Percentiles rank a stretch among this genome's conserved stretches.
Conservation (phyloP, 2,888 invertebrate species). For the Apamea anceps region DNA sequence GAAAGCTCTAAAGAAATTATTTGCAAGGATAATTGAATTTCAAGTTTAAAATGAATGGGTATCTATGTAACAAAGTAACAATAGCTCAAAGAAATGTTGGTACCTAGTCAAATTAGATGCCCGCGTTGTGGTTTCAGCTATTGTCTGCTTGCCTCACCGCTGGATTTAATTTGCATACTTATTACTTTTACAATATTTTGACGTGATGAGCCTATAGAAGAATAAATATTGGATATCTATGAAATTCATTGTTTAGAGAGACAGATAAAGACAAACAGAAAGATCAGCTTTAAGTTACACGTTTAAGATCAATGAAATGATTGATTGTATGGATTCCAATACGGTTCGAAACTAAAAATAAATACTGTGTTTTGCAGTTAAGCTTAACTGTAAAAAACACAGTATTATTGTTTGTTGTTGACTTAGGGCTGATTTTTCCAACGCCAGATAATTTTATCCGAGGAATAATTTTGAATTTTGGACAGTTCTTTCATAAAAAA, state of each 20-base stretch:
- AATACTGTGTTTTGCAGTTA: not conserved
- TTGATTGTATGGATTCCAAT: not conserved
- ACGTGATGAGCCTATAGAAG: not conserved
- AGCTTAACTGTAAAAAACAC: not conserved
- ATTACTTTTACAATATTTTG: conserved; percentile 19
- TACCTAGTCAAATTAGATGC: conserved; percentile 31
- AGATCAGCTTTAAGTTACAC: not conserved
- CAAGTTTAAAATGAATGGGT: conserved; percentile 27
- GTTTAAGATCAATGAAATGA: not conserved
- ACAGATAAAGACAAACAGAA: not conserved
- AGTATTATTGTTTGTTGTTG: not conserved
- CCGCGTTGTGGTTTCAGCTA: conserved; percentile 30
- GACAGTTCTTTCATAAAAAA: too few relatives aligned
- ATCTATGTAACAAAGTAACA: conserved; percentile 10
- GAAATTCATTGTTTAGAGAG: not conserved
- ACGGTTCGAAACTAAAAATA: not conserved
- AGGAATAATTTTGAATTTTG: too few relatives aligned
- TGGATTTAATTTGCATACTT: conserved; percentile 21
- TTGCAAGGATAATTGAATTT: conserved; percentile 45
- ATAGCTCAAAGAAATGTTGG: conserved; percentile 35
- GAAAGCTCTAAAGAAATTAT: conserved; percentile 23
- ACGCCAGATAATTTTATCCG: too few relatives aligned
- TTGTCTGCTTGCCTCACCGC: conserved; percentile 30
- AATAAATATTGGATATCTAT: not conserved
- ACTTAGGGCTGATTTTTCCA: too few relatives aligned